Percentiles rank a stretch among this genome's conserved stretches.
Evolutionary conservation across 2,797 vertebrate genomes (phyloP).

Genomic region (Champsocephalus gunnari): DNA sequence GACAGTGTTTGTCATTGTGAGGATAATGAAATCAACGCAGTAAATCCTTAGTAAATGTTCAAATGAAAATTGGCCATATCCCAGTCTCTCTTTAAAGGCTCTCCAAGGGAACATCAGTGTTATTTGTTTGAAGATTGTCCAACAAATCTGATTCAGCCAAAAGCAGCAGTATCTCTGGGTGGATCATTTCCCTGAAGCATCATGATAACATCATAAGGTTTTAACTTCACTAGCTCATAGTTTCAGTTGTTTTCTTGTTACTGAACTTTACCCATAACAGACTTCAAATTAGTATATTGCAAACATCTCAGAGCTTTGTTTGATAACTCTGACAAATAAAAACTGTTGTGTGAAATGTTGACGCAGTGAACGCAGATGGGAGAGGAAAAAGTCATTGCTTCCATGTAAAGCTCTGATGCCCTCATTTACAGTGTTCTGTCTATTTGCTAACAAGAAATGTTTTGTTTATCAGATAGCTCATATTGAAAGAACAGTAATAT

Average conservation of each 20-base stretch:
- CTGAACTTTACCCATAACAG: neutral
- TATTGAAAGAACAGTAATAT: constrained; percentile 30
- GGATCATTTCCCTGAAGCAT: constrained; percentile 38
- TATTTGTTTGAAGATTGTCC: constrained; percentile 55
- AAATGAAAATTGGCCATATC: constrained; percentile 50
- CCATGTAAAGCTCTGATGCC: constrained; percentile 13
- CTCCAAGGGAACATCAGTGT: constrained; percentile 40
- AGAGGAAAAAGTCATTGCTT: constrained; percentile 27
- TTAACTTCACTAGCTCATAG: constrained; percentile 5
- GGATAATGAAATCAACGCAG: constrained; percentile 57
- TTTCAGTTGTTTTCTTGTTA: neutral
- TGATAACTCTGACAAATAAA: constrained; percentile 7
- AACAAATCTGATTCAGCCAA: constrained; percentile 46
- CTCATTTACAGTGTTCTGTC: constrained; percentile 6
- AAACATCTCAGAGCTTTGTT: constrained; percentile 1
- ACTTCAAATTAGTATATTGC: neutral
- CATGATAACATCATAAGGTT: constrained; percentile 12
- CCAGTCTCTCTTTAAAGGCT: constrained; percentile 30
- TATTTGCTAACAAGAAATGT: constrained; percentile 30
- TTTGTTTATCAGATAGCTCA: constrained; percentile 31
- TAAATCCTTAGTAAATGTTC: constrained; percentile 51
- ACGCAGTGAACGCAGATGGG: constrained; percentile 17
- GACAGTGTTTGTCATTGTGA: constrained; percentile 43
- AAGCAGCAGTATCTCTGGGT: constrained; percentile 38
- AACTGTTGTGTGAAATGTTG: constrained; percentile 2